Evolutionary conservation across 2,113 vertebrate species (phyloP), one percentile per base, ranked within the genome.

Genomic region (Labeo catla): DNA sequence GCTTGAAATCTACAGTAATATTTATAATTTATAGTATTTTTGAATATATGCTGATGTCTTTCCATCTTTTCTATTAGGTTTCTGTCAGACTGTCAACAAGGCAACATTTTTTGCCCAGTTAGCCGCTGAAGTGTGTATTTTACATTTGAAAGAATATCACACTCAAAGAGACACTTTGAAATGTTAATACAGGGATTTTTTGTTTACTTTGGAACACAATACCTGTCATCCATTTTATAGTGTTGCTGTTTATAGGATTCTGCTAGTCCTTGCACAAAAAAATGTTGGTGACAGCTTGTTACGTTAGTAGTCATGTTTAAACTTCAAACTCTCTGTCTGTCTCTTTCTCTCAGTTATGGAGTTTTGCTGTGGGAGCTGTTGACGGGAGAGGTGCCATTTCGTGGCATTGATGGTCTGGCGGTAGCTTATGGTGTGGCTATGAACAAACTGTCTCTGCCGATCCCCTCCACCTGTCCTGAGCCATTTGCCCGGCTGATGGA

Each of bases 361-460:
- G 98, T 99, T 88, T 92, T 99, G 90, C 90, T 99, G 83, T 99
- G 98, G 98, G 98, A 99, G 86, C 94, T 99, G 83, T 92, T 99
- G 76, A 99, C 97, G 0, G 97, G 98, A 10, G 98, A 99, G 88
- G 97, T 99, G 65, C 97, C 97, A 0, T 99, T 99, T 90, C 96
- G 98, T 86, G 98, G 97, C 21, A 99, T 99, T 7, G 98, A 99
- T 89, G 95, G 97, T 28, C 95, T 99, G 19, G 97, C 98, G 0
- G 98, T 99, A 66, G 97, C 98, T 0, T 99, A 99, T 0, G 98
- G 98, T 28, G 98, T 99, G 86, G 98, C 98, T 8, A 99, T 99
- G 98, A 99, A 99, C 92, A 99, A 99, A 89, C 95, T 99, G 45
- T 95, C 98, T n/a, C 93, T 99, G 91, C 98, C 98, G 47, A 95